Percentiles rank a stretch among this genome's conserved stretches.
Evolutionary conservation across 2,113 vertebrate species (phyloP).

Genomic region (Chaenocephalus aceratus): DNA sequence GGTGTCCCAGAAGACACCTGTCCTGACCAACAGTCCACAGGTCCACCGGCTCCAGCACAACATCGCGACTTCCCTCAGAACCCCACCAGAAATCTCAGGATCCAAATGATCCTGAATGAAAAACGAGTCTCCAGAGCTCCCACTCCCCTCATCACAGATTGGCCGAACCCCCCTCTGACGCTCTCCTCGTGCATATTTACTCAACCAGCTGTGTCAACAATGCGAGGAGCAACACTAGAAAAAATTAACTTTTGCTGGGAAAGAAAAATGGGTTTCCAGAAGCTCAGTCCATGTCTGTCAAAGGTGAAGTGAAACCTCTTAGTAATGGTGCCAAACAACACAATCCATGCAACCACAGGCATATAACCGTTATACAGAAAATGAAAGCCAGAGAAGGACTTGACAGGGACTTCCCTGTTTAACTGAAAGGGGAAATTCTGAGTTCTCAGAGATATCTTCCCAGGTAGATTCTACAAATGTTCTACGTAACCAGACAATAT

Average conservation of each 20-base stretch:
- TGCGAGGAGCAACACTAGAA: slow-evolving; percentile 59
- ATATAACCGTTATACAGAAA: too few relatives aligned
- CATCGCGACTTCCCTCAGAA: slow-evolving; percentile 43
- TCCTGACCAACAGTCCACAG: slow-evolving; percentile 55
- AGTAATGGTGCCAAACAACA: not conserved
- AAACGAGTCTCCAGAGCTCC: slow-evolving; percentile 5
- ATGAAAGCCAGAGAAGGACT: too few relatives aligned
- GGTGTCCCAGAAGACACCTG: slow-evolving; percentile 9
- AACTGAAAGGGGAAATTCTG: too few relatives aligned
- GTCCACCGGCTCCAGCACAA: slow-evolving; percentile 62
- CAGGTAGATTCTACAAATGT: too few relatives aligned
- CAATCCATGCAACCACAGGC: not conserved
- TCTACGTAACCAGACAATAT: too few relatives aligned
- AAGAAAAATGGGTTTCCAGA: slow-evolving; percentile 14
- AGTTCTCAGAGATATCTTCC: too few relatives aligned
- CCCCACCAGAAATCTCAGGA: not conserved
- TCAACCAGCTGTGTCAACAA: slow-evolving; percentile 81
- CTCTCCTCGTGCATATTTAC: slow-evolving; percentile 56
- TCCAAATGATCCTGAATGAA: not conserved
- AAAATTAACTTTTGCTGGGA: slow-evolving; percentile 66
- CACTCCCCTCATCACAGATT: slow-evolving; percentile 61
- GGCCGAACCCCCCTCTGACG: slow-evolving; percentile 13
- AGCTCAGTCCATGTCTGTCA: not conserved
- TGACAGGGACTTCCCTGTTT: too few relatives aligned
- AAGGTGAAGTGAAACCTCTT: slow-evolving; percentile 13